These are phyloP conservation scores for Lepeophtheirus salmonis DNA, from an alignment of 1,140 invertebrate genomes.

Conservation along the genomic window DNA sequence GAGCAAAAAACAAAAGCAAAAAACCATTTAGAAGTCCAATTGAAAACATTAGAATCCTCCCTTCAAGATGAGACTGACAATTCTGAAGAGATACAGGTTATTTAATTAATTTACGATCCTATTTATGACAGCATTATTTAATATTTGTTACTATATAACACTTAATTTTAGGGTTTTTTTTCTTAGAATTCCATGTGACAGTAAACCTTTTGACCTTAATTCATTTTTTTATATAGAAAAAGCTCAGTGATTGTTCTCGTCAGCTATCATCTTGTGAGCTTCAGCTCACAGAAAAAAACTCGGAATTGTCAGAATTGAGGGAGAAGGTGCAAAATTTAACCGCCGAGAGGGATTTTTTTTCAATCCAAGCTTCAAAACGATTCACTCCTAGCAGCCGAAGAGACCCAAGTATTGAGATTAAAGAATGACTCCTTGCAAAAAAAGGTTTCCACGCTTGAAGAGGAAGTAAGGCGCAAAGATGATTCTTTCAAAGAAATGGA, in stretches of 20 bases:
- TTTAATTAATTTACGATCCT: too few relatives aligned
- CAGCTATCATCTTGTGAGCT: too few relatives aligned
- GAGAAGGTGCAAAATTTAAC: not conserved
- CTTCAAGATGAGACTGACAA: not conserved
- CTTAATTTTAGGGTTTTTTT: too few relatives aligned
- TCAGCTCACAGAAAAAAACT: not conserved
- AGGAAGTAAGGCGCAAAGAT: not conserved
- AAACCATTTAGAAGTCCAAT: not conserved
- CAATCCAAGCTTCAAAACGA: not conserved
- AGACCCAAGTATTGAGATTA: not conserved
- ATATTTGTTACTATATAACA: too few relatives aligned
- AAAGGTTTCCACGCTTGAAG: not conserved
- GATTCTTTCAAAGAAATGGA: conserved; percentile 1
- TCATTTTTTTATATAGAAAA: too few relatives aligned
- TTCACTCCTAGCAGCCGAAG: not conserved
- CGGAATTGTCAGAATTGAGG: not conserved
- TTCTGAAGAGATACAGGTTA: too few relatives aligned
- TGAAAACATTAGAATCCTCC: not conserved
- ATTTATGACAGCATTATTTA: too few relatives aligned
- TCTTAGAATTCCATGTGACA: too few relatives aligned
- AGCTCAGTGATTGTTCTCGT: too few relatives aligned
- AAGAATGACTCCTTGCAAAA: not conserved
- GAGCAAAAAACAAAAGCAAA: not conserved
- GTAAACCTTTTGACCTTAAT: too few relatives aligned
- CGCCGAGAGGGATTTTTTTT: not conserved